phyloP scores from a whole-genome alignment of 1,140 invertebrate species.

The Drosophila quadrilineata region DNA sequence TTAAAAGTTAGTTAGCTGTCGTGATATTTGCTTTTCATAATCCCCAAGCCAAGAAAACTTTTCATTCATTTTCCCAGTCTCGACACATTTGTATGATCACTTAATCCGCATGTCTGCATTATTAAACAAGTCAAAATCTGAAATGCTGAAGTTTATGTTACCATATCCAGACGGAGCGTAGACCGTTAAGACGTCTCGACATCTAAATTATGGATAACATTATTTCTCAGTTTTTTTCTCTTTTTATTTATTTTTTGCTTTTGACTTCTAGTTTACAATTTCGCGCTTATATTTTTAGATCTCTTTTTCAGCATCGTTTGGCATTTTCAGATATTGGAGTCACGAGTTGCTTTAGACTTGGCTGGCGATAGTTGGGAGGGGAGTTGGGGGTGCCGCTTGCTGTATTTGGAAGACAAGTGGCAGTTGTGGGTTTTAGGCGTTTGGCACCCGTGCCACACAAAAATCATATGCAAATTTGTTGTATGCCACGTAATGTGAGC shows the following conservation, averaged over 20 bases:
- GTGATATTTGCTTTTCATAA: too few species aligned
- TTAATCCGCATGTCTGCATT: conserved; percentile 38
- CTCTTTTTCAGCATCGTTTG: conserved; percentile 24
- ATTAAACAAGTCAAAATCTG: conserved; percentile 10
- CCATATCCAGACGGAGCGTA: conserved; percentile 31
- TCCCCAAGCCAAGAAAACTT: background rate
- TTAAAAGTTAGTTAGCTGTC: too few species aligned
- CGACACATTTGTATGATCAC: background rate
- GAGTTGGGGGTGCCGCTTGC: too few species aligned
- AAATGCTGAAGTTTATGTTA: conserved; percentile 38
- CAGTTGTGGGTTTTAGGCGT: conserved; percentile 25
- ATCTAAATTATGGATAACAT: conserved; percentile 42
- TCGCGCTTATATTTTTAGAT: conserved; percentile 31
- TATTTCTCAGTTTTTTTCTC: conserved; percentile 9
- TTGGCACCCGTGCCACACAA: conserved; percentile 37
- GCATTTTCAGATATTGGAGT: conserved; percentile 37
- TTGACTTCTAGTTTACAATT: conserved; percentile 23
- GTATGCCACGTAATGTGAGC: conserved; percentile 41
- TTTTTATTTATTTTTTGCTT: background rate
- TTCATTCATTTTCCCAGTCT: conserved; percentile 5
- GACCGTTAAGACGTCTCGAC: conserved; percentile 41
- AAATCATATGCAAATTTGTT: conserved; percentile 51
- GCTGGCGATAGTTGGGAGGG: background rate
- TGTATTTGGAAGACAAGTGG: conserved; percentile 44
- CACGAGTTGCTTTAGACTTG: conserved; percentile 22